Base-by-base conservation (phyloP, 1,140 invertebrate species). In the Magallana ariakensis region DNA sequence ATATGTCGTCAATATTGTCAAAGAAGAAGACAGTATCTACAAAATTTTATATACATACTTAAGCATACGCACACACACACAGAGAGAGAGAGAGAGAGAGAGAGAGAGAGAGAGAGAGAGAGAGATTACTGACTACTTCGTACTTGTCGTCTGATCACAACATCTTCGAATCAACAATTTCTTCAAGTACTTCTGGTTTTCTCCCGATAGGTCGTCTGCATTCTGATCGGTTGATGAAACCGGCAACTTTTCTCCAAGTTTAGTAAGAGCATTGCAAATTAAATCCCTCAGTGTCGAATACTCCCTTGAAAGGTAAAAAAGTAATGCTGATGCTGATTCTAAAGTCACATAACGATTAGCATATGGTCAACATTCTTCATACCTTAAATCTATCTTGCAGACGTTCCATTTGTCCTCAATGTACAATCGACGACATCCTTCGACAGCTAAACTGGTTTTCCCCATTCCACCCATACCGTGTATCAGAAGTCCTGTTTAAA, bases 391-490 rank as follows among this genome's bases (percentile, higher is more conserved):
- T 60, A 87, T 57, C 22, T 66, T 87, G 13, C 57, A 60, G 11
- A 60, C 70, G 53, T 62, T 80, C 86, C 86, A 87, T 54, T 56
- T 84, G 11, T 55, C 22, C 9, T 85, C 54, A 15, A 33, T 70
- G 66, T 70, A 15, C 4, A 88, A 33, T 16, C 26, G 54, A 53
- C 46, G 85, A 22, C 87, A 88, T 4, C 85, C 80, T 53, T 88
- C 87, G 13, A 56, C 55, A 6, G 87, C 87, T 56, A 88, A 70
- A 83, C 87, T 88, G 15, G 87, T 88, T 62, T 88, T 88, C 1
- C 87, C 87, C 87, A 88, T 88, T 4, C 87, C 87, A 19, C 83
- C 87, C 8, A 88, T 33, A 11, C 87, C 87, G 83, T 84, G 85
- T 19, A 88, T 88, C 55, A 80, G 82, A 8, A 88, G 57, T 66